These are phyloP conservation scores for Sinotaia quadrata DNA, from an alignment of 2,888 invertebrate genomes.

Conservation along the genomic window DNA sequence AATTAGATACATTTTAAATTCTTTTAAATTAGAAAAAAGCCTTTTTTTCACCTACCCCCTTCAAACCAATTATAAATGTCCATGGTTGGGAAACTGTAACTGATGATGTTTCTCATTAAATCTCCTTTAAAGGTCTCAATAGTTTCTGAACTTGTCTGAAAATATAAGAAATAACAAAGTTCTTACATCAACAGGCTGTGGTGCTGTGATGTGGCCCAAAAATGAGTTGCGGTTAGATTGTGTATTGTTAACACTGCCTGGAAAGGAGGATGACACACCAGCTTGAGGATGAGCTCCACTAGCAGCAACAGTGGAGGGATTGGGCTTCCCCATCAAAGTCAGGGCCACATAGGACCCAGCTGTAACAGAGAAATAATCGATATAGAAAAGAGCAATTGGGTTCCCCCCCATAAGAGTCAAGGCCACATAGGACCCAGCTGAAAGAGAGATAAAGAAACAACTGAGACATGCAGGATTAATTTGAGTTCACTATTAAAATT, in stretches of 20 bases:
- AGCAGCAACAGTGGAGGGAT: constrained; percentile 42
- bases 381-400: too few relatives aligned
- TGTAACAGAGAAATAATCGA: constrained; percentile 54
- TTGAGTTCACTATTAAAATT: too few relatives aligned
- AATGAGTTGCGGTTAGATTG: constrained; percentile 42
- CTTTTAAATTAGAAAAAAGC: too few relatives aligned
- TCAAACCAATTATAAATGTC: too few relatives aligned
- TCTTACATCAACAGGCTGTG: constrained; percentile 84
- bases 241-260: constrained; percentile 19
- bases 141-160: too few relatives aligned
- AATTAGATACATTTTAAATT: too few relatives aligned
- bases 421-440: constrained; percentile 74
- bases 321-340: constrained; percentile 72
- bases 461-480: too few relatives aligned
- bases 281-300: constrained; percentile 13
- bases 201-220: constrained; percentile 71
- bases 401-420: constrained; percentile 74
- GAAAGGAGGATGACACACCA: background rate
- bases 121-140: too few relatives aligned
- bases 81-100: too few relatives aligned
- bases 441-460: too few relatives aligned
- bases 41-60: too few relatives aligned
- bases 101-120: too few relatives aligned
- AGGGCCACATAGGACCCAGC: constrained; percentile 75
- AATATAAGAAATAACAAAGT: background rate